Evolutionary conservation across 2,888 invertebrate species (phyloP).

Genomic region (Lasiommata megera): DNA sequence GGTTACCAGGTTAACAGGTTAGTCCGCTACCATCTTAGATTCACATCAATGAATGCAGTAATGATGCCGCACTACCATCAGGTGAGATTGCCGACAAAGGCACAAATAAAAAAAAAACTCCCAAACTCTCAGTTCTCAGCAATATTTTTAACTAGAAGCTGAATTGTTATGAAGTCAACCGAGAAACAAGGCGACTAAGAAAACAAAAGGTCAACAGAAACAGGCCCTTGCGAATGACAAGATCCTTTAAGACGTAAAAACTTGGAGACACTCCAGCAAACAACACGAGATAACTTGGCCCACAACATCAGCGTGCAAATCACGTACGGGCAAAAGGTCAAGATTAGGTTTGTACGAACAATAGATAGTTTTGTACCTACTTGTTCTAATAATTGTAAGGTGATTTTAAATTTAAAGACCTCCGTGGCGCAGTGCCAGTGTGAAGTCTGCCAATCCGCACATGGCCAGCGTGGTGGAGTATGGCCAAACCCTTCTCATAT

Average conservation of each 20-base stretch:
- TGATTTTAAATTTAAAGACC: background rate
- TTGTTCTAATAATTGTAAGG: background rate
- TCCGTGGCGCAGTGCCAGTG: too few species aligned
- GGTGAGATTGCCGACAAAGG: too few species aligned
- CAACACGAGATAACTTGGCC: conserved; percentile 20
- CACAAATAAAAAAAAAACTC: too few species aligned
- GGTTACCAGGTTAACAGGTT: too few species aligned
- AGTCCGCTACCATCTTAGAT: too few species aligned
- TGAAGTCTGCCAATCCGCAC: too few species aligned
- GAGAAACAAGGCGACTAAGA: background rate
- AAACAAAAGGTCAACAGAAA: conserved; percentile 22
- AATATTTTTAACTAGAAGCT: too few species aligned
- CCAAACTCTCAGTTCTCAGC: too few species aligned
- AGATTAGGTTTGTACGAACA: conserved; percentile 2
- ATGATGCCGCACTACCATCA: too few species aligned
- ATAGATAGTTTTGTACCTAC: background rate
- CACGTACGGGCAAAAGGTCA: conserved; percentile 7
- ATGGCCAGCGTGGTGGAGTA: too few species aligned
- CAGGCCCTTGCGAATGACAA: conserved; percentile 14
- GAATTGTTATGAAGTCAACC: background rate
- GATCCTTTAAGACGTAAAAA: conserved; percentile 29
- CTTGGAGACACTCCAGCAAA: conserved; percentile 31
- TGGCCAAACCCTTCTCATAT: too few species aligned
- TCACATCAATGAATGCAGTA: too few species aligned
- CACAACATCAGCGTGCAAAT: conserved; percentile 1